Base-by-base conservation (phyloP, 2,888 invertebrate species). In the Panzeria rudis region DNA sequence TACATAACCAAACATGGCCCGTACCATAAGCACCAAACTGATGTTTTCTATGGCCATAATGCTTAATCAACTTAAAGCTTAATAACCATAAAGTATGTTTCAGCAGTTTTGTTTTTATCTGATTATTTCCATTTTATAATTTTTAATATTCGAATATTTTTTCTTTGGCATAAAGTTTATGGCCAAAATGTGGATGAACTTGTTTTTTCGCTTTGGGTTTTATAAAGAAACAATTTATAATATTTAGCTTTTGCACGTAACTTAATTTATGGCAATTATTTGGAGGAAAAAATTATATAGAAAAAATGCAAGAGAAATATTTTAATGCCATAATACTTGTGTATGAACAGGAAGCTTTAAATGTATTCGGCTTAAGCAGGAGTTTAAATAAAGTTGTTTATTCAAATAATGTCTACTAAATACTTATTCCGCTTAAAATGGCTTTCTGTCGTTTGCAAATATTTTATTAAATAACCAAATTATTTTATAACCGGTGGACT, bases 111-210 rank as follows among this genome's bases (percentile, higher is more conserved):
- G 2, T 17, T 62, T 76, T 69, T 52, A 32, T 69, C 20, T 29
- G 15, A 25, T n/a, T 35, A 17, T 32, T 38, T 66, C 23, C 3
- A 35, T 32, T 66, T 76, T 23, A 50, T 13, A 69, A 11, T 69
- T 69, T 78, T 56, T 52, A 64, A 68, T 71, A 29, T 52, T 52
- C 38, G 17, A 29, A 52, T 52, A 69, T 52, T 75, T 52, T n/a
- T 62, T 17, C 29, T 29, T 56, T 54, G 52, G 35, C 15, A 50
- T 52, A 78, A 84, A 84, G 84, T 84, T 84, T 84, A 84, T 84
- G 84, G 84, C 79, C 83, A 83, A 82, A 83, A 75, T 83, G 78
- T 83, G 54, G 82, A 77, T 83, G 82, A 83, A 83, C 82, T 77
- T 83, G 82, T 83, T 83, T 75, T 66, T 56, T 32, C 4, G 3